These are phyloP conservation scores for Olivierus martensii DNA, from an alignment of 1,140 invertebrate species.

Conservation along the genomic window DNA sequence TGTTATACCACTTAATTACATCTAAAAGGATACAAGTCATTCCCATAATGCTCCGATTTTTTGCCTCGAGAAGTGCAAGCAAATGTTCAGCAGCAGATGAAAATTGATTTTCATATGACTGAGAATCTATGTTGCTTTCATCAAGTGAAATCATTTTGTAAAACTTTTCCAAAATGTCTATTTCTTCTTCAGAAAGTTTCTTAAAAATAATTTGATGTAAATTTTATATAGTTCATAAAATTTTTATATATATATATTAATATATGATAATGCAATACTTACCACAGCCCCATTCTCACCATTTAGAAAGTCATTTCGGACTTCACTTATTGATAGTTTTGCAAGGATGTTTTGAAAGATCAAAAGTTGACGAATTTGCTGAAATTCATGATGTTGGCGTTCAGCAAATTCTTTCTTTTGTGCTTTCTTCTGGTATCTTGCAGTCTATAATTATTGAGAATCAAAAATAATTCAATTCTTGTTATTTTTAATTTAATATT, in stretches of 20 bases:
- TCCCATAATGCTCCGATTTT: conserved; percentile 54
- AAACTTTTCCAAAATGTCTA: conserved; percentile 54
- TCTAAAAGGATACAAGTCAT: conserved; percentile 41
- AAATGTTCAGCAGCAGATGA: conserved; percentile 66
- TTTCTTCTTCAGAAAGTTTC: conserved; percentile 54
- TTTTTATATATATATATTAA: too few relatives aligned
- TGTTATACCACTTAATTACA: neutral
- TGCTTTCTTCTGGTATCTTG: conserved; percentile 71
- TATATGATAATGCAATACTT: conserved; percentile 18
- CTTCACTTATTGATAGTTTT: conserved; percentile 52
- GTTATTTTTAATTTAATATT: too few relatives aligned
- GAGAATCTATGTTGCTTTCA: too few relatives aligned
- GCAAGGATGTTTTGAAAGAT: conserved; percentile 54
- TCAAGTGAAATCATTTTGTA: conserved; percentile 38
- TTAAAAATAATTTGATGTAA: conserved; percentile 16
- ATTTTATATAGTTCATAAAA: conserved; percentile 1
- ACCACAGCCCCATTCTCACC: conserved; percentile 62
- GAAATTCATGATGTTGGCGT: conserved; percentile 44
- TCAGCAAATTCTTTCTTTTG: conserved; percentile 54
- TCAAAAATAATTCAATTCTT: too few relatives aligned
- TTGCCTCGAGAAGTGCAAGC: conserved; percentile 60
- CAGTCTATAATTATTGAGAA: too few relatives aligned
- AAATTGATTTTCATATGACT: conserved; percentile 34
- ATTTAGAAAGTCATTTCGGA: conserved; percentile 63
- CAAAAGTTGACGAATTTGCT: conserved; percentile 42